phyloP scores from a whole-genome alignment of 2,888 invertebrate genomes.

The Tipula vernalis region DNA sequence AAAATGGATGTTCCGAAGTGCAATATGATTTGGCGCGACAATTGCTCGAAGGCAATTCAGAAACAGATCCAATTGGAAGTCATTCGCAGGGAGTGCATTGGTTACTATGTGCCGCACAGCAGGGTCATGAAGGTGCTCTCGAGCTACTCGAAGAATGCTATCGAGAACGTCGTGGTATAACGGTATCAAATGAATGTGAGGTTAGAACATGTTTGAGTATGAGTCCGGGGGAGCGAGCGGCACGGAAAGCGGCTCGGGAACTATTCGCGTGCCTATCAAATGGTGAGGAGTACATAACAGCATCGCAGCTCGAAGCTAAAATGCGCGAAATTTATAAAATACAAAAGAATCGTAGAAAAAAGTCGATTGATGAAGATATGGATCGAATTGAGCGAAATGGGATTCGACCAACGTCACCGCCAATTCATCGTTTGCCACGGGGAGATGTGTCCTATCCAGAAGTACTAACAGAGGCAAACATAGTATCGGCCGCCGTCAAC shows the following conservation, averaged over 20 bases:
- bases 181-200: constrained; percentile 57
- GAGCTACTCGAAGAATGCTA: constrained; percentile 45
- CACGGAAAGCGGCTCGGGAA: constrained; percentile 74
- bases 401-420: constrained; percentile 16
- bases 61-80: constrained; percentile 51
- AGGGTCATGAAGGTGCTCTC: constrained; percentile 81
- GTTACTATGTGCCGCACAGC: constrained; percentile 86
- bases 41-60: constrained; percentile 56
- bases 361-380: constrained; percentile 25
- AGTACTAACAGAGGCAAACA: constrained; percentile 61
- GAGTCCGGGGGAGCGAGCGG: constrained; percentile 75
- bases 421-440: constrained; percentile 15
- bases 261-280: constrained; percentile 80
- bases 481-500: constrained; percentile 68
- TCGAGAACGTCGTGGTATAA: constrained; percentile 62
- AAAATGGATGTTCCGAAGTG: constrained; percentile 80
- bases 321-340: constrained; percentile 52
- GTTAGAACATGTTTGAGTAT: constrained; percentile 67
- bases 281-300: constrained; percentile 77
- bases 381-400: constrained; percentile 11
- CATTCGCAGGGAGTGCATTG: constrained; percentile 76
- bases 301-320: constrained; percentile 62
- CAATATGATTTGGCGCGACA: constrained; percentile 79
- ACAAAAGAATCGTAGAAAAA: constrained; percentile 26
- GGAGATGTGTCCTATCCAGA: constrained; percentile 32